A percentile compares a stretch with the other conserved stretches of the same genome.
These are phyloP conservation scores for Entelurus aequoreus DNA, from an alignment of 2,113 vertebrate species.

Conservation along the genomic window DNA sequence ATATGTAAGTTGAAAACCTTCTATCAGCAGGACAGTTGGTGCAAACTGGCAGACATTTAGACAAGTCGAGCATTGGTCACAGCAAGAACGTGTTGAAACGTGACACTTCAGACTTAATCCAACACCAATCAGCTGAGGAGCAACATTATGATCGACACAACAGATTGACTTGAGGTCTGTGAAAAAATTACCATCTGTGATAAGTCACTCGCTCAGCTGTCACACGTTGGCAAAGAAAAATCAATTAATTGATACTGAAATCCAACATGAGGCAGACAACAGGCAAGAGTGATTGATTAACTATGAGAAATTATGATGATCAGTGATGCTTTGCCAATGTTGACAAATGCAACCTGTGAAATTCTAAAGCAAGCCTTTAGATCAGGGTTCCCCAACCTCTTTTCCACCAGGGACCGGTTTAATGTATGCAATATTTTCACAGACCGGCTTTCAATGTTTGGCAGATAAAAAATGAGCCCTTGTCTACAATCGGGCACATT, in stretches of 20 bases:
- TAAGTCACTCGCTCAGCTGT: slow-evolving; percentile 25
- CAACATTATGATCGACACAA: slow-evolving; percentile 40
- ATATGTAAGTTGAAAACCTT: slow-evolving; percentile 20
- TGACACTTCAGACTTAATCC: slow-evolving; percentile 23
- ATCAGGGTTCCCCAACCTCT: too few species aligned
- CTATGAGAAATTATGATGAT: not conserved
- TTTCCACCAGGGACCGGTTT: too few species aligned
- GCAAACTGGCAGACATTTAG: slow-evolving; percentile 28
- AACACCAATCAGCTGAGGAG: slow-evolving; percentile 22
- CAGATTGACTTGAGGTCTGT: slow-evolving; percentile 40
- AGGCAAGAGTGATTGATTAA: slow-evolving; percentile 5
- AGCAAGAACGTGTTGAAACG: slow-evolving; percentile 34
- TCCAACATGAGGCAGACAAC: slow-evolving; percentile 7
- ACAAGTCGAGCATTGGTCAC: slow-evolving; percentile 19
- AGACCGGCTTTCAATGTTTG: too few species aligned
- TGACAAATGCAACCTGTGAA: slow-evolving; percentile 8
- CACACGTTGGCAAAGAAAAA: slow-evolving; percentile 13
- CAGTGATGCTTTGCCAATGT: slow-evolving; percentile 13
- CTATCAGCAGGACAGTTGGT: slow-evolving; percentile 43
- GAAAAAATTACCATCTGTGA: slow-evolving; percentile 52
- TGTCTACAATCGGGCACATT: too few species aligned
- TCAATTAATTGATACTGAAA: slow-evolving; percentile 6
- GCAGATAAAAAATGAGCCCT: too few species aligned
- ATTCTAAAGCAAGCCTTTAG: slow-evolving; percentile 4
- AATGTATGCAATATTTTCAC: too few species aligned